Conservation (phyloP, 2,888 invertebrate genomes). For the Acronicta alni region DNA sequence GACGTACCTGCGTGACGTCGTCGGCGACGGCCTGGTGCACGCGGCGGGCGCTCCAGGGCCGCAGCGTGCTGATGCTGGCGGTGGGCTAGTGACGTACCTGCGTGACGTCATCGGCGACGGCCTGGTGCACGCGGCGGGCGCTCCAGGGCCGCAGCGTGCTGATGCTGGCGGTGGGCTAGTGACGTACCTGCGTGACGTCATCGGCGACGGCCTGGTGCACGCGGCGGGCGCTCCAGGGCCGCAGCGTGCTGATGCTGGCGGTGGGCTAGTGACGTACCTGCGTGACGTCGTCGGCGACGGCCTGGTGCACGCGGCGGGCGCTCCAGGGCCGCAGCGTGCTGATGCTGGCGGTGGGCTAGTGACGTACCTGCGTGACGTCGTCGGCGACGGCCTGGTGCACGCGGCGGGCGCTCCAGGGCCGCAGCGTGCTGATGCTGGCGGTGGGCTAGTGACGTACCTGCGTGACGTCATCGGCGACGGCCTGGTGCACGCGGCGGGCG, state of each 20-base stretch:
- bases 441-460: constrained; percentile 91
- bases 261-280: constrained; percentile 55
- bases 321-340: constrained; percentile 80
- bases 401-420: constrained; percentile 76
- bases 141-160: too few species aligned
- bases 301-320: constrained; percentile 94
- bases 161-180: too few species aligned
- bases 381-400: constrained; percentile 69
- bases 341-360: constrained; percentile 91
- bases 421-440: constrained; percentile 87
- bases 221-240: background rate
- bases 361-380: constrained; percentile 87
- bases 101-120: constrained; percentile 5
- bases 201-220: constrained; percentile 2
- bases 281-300: constrained; percentile 96
- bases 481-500: constrained; percentile 3
- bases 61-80: background rate
- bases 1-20: constrained; percentile 2
- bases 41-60: background rate
- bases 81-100: background rate
- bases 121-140: constrained; percentile 4
- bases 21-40: constrained; percentile 5
- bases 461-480: constrained; percentile 5
- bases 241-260: constrained; percentile 72
- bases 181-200: constrained; percentile 1